Conservation (phyloP, 2,888 invertebrate species). For the Byasa hedistus region DNA sequence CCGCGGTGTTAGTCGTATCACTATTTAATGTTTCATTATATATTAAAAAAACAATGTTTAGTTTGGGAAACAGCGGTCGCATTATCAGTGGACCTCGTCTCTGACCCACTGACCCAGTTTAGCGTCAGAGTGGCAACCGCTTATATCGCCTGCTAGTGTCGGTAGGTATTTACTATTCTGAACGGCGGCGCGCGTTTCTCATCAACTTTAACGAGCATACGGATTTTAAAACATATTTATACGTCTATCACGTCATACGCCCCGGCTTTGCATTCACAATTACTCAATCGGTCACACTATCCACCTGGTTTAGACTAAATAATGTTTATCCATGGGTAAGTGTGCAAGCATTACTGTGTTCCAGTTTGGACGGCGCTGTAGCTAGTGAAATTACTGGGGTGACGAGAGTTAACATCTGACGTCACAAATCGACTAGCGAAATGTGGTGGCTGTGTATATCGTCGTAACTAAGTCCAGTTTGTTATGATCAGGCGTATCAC, state of each 20-base stretch:
- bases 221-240: conserved; percentile 11
- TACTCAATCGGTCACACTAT: background rate
- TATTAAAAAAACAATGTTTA: conserved; percentile 43
- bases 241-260: background rate
- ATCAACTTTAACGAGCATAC: conserved; percentile 4
- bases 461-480: no score
- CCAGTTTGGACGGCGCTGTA: no score
- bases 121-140: conserved; percentile 68
- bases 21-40: no score
- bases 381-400: no score
- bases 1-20: no score
- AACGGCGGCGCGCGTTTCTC: conserved; percentile 29
- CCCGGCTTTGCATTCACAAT: background rate
- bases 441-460: no score
- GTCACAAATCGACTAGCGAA: no score
- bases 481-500: no score
- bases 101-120: conserved; percentile 84
- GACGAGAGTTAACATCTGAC: no score
- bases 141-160: conserved; percentile 54
- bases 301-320: no score
- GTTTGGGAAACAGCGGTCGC: conserved; percentile 62
- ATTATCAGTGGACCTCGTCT: conserved; percentile 62
- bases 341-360: no score
- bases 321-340: no score
- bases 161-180: conserved; percentile 40